Evolutionary conservation across 2,113 vertebrate genomes (phyloP).

Genomic region (Chionis minor): DNA sequence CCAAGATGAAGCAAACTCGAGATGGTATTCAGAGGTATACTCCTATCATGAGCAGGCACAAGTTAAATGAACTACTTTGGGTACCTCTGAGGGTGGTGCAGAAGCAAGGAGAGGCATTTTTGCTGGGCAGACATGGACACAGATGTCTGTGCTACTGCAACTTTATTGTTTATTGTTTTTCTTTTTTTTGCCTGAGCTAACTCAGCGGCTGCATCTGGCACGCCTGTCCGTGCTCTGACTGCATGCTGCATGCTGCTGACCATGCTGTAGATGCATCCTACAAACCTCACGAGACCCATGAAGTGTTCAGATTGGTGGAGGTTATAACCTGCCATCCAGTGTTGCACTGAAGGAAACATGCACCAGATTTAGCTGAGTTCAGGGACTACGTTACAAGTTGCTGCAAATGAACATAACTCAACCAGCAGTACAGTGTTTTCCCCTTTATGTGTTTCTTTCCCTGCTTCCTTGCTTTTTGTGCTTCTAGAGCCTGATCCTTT

Average conservation of each 20-base stretch:
- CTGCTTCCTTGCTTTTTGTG: background rate
- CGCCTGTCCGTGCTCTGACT: background rate
- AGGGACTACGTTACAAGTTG: rapidly evolving
- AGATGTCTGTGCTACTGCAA: background rate
- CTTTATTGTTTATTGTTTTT: background rate
- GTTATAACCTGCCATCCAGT: background rate
- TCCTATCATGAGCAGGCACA: background rate
- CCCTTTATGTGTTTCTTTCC: background rate
- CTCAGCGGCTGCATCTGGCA: background rate
- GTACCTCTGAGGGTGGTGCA: background rate
- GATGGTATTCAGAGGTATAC: background rate
- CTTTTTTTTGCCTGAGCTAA: background rate
- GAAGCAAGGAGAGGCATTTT: background rate
- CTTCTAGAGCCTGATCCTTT: background rate
- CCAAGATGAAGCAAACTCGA: background rate
- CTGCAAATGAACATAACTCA: background rate
- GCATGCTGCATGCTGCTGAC: background rate
- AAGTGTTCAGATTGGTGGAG: background rate
- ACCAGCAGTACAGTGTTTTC: background rate
- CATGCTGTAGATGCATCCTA: background rate
- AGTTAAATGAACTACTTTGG: background rate
- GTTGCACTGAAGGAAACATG: background rate
- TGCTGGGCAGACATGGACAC: background rate
- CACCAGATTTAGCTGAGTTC: background rate
- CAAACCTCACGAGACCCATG: background rate